A percentile compares a stretch with the other conserved stretches of the same genome.
Conservation (phyloP, 2,113 vertebrate genomes). For the human (Homo sapiens) region GRCh38 chr15:88763501-88764000, state of each 20-base stretch:
- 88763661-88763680: neutral
- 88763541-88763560: neutral
- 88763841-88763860: no score
- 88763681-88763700: accelerated
- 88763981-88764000: no score
- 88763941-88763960: no score
- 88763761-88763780: neutral
- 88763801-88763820: no score
- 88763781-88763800: neutral
- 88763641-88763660: neutral
- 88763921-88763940: no score
- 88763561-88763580: neutral
- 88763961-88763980: no score
- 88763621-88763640: neutral
- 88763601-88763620: neutral
- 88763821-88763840: no score
- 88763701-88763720: neutral
- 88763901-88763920: no score
- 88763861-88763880: no score
- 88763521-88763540: neutral
- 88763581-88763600: neutral
- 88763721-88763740: no score
- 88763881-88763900: no score
- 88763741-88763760: neutral
- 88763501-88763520: neutral